Evolutionary conservation across 2,113 vertebrate species (phyloP), one percentile per base, ranked within the genome.

Genomic region (Eurypyga helias): DNA sequence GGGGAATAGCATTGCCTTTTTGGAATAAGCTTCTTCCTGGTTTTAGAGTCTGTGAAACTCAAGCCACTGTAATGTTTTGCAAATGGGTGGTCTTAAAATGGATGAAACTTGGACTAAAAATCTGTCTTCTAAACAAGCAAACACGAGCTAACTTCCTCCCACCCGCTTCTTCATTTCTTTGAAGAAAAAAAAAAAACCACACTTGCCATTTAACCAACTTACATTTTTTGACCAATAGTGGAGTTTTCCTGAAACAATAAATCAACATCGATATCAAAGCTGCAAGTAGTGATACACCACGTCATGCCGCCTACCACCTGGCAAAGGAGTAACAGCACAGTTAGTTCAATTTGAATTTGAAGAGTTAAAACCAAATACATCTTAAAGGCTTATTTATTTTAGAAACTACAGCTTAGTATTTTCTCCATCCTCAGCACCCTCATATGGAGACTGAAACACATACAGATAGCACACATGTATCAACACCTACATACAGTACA

Each of bases 181-280:
- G 41, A 36, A 52, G 43, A 71, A 64, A 2, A 29, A 67, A 45
- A 46, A 48, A 73, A 61, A 10, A 10, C 45, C 10, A 48, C 48
- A 23, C 7, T 70, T 78, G 34, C 21, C 46, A 52, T 49, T 60
- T 75, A 28, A 71, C 26, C 36, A 78, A 97, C 99, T 99, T 96
- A 99, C 99, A 99, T 99, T 98, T 99, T 99, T 95, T 99, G 99
- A 57, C 99, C 99, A 71, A 99, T 99, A n/a, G 99, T 99, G 26
- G 99, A 99, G 97, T 99, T 99, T 97, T 99, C 99, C 91, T 99
- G 99, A 97, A 99, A 99, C 26, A 99, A 98, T 28, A 99, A 98
- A 98, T 99, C 99, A 64, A 99, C 99, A 2, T 99, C 99, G 14
- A 99, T 95, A 72, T 99, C 99, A 90, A 99, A 99, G 98, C 96